Base-by-base conservation (phyloP, 2,797 vertebrate species). In the Sebastes taczanowskii region DNA sequence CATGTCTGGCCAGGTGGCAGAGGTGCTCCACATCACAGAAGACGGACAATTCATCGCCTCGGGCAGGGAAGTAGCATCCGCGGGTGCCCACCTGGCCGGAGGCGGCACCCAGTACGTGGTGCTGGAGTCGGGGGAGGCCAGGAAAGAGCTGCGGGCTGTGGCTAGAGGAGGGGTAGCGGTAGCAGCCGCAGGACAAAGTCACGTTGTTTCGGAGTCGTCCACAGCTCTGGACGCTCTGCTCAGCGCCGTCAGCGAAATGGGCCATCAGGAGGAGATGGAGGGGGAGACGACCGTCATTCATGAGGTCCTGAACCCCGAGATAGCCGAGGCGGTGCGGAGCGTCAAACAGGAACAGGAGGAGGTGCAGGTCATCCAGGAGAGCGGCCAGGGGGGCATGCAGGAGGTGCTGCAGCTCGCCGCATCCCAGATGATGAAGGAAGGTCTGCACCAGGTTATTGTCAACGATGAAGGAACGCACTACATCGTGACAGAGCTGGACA, bases 391-490 rank as follows among this genome's bases (percentile, higher is more conserved):
- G 75, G 75, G 7, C 6, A 97, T 99, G 74, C 97, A 98, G 86
- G 98, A 98, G 59, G 97, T 99, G 23, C 94, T 99, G 42, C 97
- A 99, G 94, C 97, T 99, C 4, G 96, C 98, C 0, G 97, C 98
- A 0, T 94, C 97, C 71, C 97, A 98, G 86, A 96, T 98, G 93
- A 95, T 98, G 92, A 97, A 97, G 89, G 97, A 99, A 68, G 97
- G 98, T 3, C 93, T 99, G 56, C 97, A 97, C 20, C 98, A 98
- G 91, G 97, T 99, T 80, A 98, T 99, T 13, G 95, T 99, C 85
- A 99, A 98, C 22, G 96, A 98, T 23, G 97, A 98, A 82, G 98
- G 98, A 14, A 99, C 98, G 0, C 98, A 99, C 93, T 99, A 99
- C 91, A 98, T 99, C 0, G 98, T 99, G 78, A 99, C 98, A 0